phyloP scores from a whole-genome alignment of 2,113 vertebrate species.

The Polypterus bichir region DNA sequence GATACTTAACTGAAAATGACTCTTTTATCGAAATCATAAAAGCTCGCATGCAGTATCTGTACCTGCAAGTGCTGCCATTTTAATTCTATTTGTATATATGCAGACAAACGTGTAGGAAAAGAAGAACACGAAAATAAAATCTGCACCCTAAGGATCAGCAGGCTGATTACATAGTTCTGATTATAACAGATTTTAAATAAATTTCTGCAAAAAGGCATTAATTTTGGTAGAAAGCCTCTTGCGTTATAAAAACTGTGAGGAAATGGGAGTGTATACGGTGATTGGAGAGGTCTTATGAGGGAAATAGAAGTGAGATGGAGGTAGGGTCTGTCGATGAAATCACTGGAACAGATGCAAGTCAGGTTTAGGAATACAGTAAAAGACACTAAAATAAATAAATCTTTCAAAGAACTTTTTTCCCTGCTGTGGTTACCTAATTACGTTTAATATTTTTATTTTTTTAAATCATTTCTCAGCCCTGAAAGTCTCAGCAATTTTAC shows the following conservation, averaged over 20 bases:
- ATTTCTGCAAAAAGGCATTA: slow-evolving; percentile 59
- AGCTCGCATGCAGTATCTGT: no score
- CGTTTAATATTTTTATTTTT: slow-evolving; percentile 43
- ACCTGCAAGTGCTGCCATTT: no score
- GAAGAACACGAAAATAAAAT: slow-evolving; percentile 15
- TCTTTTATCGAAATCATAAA: no score
- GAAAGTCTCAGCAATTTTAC: neutral
- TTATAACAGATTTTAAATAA: slow-evolving; percentile 51
- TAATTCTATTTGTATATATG: neutral
- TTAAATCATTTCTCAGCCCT: slow-evolving; percentile 14
- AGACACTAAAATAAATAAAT: slow-evolving; percentile 27
- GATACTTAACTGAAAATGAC: no score
- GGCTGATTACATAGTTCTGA: slow-evolving; percentile 16
- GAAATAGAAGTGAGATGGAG: slow-evolving; percentile 8
- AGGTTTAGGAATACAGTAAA: slow-evolving; percentile 56
- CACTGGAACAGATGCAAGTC: slow-evolving; percentile 58
- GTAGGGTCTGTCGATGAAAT: slow-evolving; percentile 42
- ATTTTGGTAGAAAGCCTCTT: slow-evolving; percentile 46
- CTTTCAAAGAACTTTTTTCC: slow-evolving; percentile 4
- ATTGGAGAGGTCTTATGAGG: no score
- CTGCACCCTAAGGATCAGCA: slow-evolving; percentile 18
- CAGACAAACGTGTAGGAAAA: slow-evolving; percentile 17
- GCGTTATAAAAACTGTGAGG: slow-evolving; percentile 33
- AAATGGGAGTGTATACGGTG: no score
- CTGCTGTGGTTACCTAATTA: slow-evolving; percentile 41